These are phyloP conservation scores for Mionectes olivaceus DNA, from an alignment of 2,797 vertebrate genomes.

Conservation along the genomic window DNA sequence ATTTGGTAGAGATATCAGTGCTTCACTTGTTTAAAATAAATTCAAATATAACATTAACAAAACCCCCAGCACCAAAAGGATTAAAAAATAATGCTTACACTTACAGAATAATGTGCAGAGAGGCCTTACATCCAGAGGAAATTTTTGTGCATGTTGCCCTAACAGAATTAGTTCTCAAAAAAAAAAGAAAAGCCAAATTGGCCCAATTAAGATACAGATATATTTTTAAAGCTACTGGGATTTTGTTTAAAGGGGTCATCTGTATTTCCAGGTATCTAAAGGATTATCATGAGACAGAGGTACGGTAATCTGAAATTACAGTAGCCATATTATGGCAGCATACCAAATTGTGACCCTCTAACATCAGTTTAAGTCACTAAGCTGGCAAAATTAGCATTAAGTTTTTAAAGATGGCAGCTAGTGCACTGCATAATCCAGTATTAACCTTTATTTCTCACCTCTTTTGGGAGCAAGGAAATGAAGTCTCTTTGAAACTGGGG, in stretches of 20 bases:
- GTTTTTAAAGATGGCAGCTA: conserved; percentile 14
- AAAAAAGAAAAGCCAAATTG: neutral
- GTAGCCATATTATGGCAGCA: neutral
- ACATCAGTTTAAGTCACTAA: neutral
- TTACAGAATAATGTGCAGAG: neutral
- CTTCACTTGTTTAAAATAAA: neutral
- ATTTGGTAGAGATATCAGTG: neutral
- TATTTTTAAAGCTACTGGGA: neutral
- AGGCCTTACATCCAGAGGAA: neutral
- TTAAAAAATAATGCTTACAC: neutral
- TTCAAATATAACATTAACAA: neutral
- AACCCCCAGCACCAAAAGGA: neutral
- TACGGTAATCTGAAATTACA: conserved; percentile 31
- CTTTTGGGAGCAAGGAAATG: conserved; percentile 99
- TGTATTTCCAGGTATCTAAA: neutral
- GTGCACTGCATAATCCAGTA: neutral
- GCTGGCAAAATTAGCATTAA: conserved; percentile 6
- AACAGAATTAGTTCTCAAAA: neutral
- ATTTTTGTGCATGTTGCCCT: neutral
- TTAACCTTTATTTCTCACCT: conserved; percentile 83
- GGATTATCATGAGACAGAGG: neutral
- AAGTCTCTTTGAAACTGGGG: conserved; percentile 99
- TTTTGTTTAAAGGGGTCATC: neutral
- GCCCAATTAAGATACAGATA: neutral
- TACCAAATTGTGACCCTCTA: conserved; percentile 7